phyloP scores from a whole-genome alignment of 2,888 invertebrate species.

The Merodon equestris region DNA sequence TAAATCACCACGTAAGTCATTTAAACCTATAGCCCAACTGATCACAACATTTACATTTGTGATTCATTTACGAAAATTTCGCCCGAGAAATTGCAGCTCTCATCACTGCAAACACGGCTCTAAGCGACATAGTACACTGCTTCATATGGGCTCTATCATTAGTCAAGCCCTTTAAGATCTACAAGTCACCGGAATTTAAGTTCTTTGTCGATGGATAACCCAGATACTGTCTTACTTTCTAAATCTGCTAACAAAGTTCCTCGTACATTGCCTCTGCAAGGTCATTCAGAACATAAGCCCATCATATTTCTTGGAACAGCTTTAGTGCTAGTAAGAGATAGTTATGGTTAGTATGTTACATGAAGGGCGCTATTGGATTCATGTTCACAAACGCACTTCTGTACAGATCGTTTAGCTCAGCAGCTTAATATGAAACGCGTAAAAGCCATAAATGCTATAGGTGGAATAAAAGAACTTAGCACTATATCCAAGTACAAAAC shows the following conservation, averaged over 20 bases:
- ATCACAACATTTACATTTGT: not conserved
- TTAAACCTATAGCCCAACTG: slow-evolving; percentile 1
- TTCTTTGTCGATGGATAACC: slow-evolving; percentile 3
- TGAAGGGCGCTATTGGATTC: slow-evolving; percentile 8
- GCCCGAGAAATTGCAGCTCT: no score
- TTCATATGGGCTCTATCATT: not conserved
- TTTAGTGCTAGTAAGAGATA: slow-evolving; percentile 2
- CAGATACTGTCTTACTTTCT: not conserved
- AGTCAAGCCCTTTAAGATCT: not conserved
- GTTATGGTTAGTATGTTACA: not conserved
- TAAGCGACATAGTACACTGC: no score
- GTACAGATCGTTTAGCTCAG: not conserved
- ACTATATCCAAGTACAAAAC: slow-evolving; percentile 6
- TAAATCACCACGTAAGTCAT: slow-evolving; percentile 4
- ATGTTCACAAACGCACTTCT: not conserved
- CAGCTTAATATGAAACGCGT: slow-evolving; percentile 1
- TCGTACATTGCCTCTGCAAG: not conserved
- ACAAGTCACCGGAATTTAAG: not conserved
- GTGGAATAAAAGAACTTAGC: slow-evolving; percentile 2
- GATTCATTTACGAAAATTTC: no score
- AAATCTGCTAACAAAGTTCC: not conserved
- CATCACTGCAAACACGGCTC: no score
- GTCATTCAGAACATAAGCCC: not conserved
- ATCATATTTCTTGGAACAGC: not conserved
- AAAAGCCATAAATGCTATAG: slow-evolving; percentile 1